Conservation (phyloP, 2,113 vertebrate genomes). For the Phycodurus eques region DNA sequence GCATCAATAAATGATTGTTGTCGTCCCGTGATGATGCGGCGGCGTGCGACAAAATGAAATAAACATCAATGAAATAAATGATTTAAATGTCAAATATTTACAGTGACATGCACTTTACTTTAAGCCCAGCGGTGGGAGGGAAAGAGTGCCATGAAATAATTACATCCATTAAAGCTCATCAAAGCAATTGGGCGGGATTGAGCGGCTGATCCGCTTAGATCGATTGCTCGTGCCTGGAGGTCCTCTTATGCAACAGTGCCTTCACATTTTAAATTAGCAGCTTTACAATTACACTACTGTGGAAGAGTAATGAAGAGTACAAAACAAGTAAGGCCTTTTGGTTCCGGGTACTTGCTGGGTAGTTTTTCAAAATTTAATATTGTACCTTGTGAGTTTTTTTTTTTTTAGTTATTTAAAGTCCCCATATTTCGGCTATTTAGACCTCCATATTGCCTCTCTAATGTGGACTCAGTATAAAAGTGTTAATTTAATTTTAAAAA, state of each 20-base stretch:
- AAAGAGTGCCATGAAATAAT: conserved; percentile 1
- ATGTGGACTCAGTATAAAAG: too few relatives aligned
- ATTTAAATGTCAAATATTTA: conserved; percentile 7
- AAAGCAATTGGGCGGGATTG: neutral
- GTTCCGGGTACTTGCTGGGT: neutral
- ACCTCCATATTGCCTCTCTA: too few relatives aligned
- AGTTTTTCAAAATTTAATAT: neutral
- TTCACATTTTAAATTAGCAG: neutral
- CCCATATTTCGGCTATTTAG: too few relatives aligned
- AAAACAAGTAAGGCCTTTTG: neutral
- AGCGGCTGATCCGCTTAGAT: neutral
- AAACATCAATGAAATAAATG: neutral
- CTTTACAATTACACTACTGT: too few relatives aligned
- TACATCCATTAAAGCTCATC: neutral
- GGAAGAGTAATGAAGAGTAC: neutral
- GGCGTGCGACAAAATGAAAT: conserved; percentile 2
- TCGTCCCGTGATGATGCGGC: neutral
- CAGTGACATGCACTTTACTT: neutral
- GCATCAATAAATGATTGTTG: neutral
- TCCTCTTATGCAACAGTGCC: neutral
- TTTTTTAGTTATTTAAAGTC: too few relatives aligned
- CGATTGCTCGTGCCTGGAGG: neutral
- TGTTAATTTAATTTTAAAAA: too few relatives aligned
- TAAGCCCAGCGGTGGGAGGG: neutral
- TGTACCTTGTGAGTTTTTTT: neutral